These are phyloP conservation scores for Sarcophaga rosellei DNA, from an alignment of 2,888 invertebrate species.

Conservation along the genomic window DNA sequence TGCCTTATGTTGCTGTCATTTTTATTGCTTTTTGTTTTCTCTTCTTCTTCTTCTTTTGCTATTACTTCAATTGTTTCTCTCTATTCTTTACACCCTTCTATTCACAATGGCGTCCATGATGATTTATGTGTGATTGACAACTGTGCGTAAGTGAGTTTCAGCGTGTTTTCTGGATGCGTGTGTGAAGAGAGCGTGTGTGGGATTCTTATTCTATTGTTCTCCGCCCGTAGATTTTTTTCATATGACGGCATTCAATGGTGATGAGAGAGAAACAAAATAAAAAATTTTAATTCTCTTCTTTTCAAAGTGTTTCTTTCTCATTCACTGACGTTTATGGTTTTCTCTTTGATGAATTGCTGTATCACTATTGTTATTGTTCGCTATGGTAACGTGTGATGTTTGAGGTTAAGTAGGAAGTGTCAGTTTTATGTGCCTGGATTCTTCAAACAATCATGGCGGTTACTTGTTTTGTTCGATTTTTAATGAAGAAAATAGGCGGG, in stretches of 20 bases:
- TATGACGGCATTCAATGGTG: not conserved
- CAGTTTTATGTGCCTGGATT: slow-evolving; percentile 41
- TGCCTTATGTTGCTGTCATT: not conserved
- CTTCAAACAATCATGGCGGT: slow-evolving; percentile 58
- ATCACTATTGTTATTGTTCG: not conserved
- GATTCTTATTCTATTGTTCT: slow-evolving; percentile 11
- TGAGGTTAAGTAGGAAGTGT: slow-evolving; percentile 52
- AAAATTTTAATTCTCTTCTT: not conserved
- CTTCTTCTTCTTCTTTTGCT: not conserved
- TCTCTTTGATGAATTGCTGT: slow-evolving; percentile 53
- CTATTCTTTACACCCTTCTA: slow-evolving; percentile 31
- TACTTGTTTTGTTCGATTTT: not conserved
- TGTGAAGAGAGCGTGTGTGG: not conserved
- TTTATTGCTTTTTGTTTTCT: slow-evolving; percentile 19
- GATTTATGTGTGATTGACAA: slow-evolving; percentile 68
- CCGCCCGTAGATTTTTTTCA: slow-evolving; percentile 23
- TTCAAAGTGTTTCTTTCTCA: slow-evolving; percentile 14
- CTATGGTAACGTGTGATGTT: slow-evolving; percentile 44
- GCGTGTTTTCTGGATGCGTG: not conserved
- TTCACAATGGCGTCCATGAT: slow-evolving; percentile 64
- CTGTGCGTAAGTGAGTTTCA: slow-evolving; percentile 34
- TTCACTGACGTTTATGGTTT: slow-evolving; percentile 7
- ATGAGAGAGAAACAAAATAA: not conserved
- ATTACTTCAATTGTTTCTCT: not conserved
- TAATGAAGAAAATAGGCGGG: slow-evolving; percentile 48